Evolutionary conservation across 2,888 invertebrate genomes (phyloP), one percentile per base, ranked within the genome.

Genomic region (Ectropis crepuscularia): DNA sequence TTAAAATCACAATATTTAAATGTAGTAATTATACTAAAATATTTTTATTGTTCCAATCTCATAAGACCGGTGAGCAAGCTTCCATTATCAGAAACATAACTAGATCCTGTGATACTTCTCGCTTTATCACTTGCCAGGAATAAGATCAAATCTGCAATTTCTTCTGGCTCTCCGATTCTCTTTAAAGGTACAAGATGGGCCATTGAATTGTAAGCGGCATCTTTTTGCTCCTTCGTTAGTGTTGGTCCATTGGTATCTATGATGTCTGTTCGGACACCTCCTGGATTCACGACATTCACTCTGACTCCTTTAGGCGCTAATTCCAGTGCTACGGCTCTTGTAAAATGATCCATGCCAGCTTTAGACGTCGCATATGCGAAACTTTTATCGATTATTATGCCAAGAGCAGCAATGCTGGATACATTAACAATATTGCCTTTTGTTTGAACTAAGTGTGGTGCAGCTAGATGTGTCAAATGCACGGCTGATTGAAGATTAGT

Each of bases 351-450:
- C 6, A 79, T 46, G 2, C 61, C 76, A 12, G 78, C 77, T 11
- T 80, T 80, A 0, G 78, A 76, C 1, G 71, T 47, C 39, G 47
- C 28, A 47, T 76, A 71, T 0, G 66, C 6, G 49, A 71, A 74
- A 12, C 45, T 46, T 5, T 53, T 2, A 1, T 51, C 51, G 5
- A 49, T 7, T 0, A 48, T 0, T 6, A 58, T 51, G 5, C 54
- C 46, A 2, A 59, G 0, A 9, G 61, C 61, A 51, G 69, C 68
- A 16, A 68, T 11, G 28, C 72, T 72, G 16, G 72, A 74, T 6
- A 74, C 96, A 84, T 98, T 98, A 0, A 98, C 96, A 70, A 98
- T 95, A 67, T 94, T 96, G 9, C 97, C 79, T 64, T 74, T 75
- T 0, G 76, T 73, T 49, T 71, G 61, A 5, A 74, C 61, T 0